phyloP scores from a whole-genome alignment of 2,797 vertebrate genomes.

The Jordanella pulchra region DNA sequence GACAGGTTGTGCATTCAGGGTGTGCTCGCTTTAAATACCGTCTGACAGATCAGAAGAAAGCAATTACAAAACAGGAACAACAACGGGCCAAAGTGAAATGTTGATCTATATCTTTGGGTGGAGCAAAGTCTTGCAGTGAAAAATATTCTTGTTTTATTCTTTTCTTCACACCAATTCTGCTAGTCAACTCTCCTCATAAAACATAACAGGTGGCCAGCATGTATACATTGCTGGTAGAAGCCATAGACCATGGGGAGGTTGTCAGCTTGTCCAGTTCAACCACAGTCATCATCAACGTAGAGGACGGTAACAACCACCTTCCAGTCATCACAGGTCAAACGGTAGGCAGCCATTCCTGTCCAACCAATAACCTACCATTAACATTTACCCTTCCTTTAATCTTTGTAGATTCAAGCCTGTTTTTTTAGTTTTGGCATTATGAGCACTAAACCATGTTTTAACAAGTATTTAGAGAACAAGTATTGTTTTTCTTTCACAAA shows the following conservation, averaged over 20 bases:
- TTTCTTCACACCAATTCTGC: not conserved
- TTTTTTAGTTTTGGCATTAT: not conserved
- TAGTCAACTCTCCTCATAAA: not conserved
- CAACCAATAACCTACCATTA: too few species aligned
- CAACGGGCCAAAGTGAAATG: not conserved
- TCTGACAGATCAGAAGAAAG: not conserved
- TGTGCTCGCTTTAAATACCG: not conserved
- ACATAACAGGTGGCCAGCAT: constrained; percentile 54
- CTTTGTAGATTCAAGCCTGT: not conserved
- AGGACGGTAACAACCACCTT: constrained; percentile 68
- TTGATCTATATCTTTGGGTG: not conserved
- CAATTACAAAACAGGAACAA: not conserved
- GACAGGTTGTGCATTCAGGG: not conserved
- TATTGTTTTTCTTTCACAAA: not conserved
- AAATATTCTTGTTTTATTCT: too few species aligned
- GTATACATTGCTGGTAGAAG: constrained; percentile 68
- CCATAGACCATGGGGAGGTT: constrained; percentile 69
- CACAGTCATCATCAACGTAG: constrained; percentile 61
- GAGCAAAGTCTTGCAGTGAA: not conserved
- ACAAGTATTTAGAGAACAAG: not conserved
- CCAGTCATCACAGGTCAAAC: constrained; percentile 62
- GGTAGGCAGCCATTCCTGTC: constrained; percentile 34
- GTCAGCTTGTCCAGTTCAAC: constrained; percentile 68
- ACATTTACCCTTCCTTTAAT: not conserved
- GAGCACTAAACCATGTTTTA: not conserved